Conservation (phyloP, 2,888 invertebrate species). For the Caenorhabditis afra region DNA sequence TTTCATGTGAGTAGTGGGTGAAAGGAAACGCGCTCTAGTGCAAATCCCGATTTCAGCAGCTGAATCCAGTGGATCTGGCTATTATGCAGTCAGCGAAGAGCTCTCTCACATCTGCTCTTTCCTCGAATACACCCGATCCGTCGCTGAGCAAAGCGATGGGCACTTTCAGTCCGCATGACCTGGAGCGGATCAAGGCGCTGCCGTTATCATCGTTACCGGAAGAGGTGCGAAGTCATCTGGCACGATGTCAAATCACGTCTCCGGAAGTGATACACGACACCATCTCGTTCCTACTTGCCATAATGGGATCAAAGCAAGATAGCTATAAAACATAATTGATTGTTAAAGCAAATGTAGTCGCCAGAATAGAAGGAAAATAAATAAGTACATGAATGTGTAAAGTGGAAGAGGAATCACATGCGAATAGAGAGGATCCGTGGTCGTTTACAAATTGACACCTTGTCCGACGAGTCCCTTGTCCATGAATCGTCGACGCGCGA, state of each 20-base stretch:
- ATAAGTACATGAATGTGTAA: slow-evolving; percentile 19
- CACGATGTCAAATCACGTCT: slow-evolving; percentile 51
- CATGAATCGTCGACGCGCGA: slow-evolving; percentile 99
- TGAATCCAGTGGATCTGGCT: slow-evolving; percentile 48
- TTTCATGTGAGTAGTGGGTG: slow-evolving; percentile 42
- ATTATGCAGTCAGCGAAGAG: slow-evolving; percentile 41
- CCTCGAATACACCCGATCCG: slow-evolving; percentile 30
- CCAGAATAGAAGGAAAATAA: slow-evolving; percentile 27
- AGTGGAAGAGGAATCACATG: slow-evolving; percentile 10
- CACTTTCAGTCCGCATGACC: slow-evolving; percentile 47
- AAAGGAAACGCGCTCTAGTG: slow-evolving; percentile 9
- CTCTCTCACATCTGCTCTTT: slow-evolving; percentile 33
- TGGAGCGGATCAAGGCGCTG: slow-evolving; percentile 23
- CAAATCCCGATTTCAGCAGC: slow-evolving; percentile 29
- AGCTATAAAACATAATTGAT: slow-evolving; percentile 14
- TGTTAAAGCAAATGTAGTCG: slow-evolving; percentile 35
- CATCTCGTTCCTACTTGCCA: slow-evolving; percentile 40
- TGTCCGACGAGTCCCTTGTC: slow-evolving; percentile 95
- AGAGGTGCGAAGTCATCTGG: slow-evolving; percentile 53
- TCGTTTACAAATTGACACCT: slow-evolving; percentile 82
- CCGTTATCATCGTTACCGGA: slow-evolving; percentile 38
- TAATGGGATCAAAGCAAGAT: slow-evolving; percentile 46
- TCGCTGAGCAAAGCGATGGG: slow-evolving; percentile 59
- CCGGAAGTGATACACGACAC: slow-evolving; percentile 48
- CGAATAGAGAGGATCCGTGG: neutral